Base-by-base conservation (phyloP, 1,140 invertebrate genomes). In the Drosophila teissieri region DNA sequence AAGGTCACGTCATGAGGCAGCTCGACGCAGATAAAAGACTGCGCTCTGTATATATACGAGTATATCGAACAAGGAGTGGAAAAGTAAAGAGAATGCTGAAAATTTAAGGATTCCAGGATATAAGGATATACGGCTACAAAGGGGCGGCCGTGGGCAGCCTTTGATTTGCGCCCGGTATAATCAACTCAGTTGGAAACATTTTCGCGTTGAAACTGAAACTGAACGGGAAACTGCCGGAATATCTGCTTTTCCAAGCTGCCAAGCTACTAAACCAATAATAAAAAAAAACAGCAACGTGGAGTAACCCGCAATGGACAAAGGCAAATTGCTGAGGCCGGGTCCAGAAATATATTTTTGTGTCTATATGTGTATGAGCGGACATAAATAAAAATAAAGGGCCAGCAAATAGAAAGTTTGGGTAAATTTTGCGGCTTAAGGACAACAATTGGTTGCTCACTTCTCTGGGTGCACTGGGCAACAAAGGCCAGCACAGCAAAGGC, bases 101-200 rank as follows among this genome's bases (percentile, higher is more conserved):
- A 84, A 84, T 84, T 80, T 85, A 73, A 78, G 74, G 81, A 73
- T 56, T 31, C 37, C 34, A 31, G 64, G 58, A 63, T 67, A 51
- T 48, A 22, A 24, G 48, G 60, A 46, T 45, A 37, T 48, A 31
- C 27, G 48, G 60, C 39, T 45, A 37, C 40, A 24, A 12, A 37
- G 46, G 52, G 34, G 22, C 31, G 52, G 57, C 39, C 52, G 63
- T 31, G 36, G 55, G 58, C 22, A 80, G 68, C 68, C 81, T 86
- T 85, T 86, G 82, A 85, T 85, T 85, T 85, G 78, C 73, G 73
- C 58, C 73, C 36, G 49, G 69, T 61, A 85, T 85, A 88, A 88
- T 86, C 83, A 88, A 86, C 82, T 86, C 82, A 82, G 82, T 79
- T 88, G 82, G 82, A 86, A 86, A 82, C 79, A 73, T 86, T 88